Evolutionary conservation across 2,113 vertebrate species (phyloP).

Genomic region (Psilopsiagon aurifrons): DNA sequence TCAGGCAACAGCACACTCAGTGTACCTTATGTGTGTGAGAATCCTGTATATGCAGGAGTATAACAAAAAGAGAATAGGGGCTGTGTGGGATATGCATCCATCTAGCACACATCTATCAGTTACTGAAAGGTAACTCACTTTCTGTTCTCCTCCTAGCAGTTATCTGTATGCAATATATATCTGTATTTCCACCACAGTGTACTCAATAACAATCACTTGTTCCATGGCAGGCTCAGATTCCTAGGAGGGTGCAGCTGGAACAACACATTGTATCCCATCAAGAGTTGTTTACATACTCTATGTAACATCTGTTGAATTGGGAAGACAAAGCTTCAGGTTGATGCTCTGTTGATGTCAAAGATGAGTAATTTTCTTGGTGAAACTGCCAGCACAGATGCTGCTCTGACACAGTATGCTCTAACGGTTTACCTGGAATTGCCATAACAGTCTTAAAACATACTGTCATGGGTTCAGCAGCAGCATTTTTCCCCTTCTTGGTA

Average conservation of each 20-base stretch:
- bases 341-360: not conserved
- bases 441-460: not conserved
- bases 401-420: not conserved
- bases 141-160: not conserved
- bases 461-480: too few species aligned
- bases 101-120: not conserved
- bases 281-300: not conserved
- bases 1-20: not conserved
- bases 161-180: not conserved
- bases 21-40: not conserved
- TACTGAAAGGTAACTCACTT: not conserved
- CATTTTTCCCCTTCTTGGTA: too few species aligned
- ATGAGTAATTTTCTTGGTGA: not conserved
- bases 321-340: not conserved
- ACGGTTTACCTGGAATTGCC: not conserved
- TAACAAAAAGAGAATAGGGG: not conserved
- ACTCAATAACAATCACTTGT: not conserved
- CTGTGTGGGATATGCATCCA: not conserved
- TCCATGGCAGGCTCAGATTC: not conserved
- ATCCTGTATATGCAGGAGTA: not conserved
- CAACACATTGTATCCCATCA: not conserved
- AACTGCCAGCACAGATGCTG: slow-evolving; percentile 8
- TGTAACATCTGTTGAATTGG: not conserved
- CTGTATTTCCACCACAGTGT: not conserved
- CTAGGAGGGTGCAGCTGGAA: not conserved